These are phyloP conservation scores for Nothobranchius kuhntae DNA, from an alignment of 2,113 vertebrate genomes.

Conservation along the genomic window DNA sequence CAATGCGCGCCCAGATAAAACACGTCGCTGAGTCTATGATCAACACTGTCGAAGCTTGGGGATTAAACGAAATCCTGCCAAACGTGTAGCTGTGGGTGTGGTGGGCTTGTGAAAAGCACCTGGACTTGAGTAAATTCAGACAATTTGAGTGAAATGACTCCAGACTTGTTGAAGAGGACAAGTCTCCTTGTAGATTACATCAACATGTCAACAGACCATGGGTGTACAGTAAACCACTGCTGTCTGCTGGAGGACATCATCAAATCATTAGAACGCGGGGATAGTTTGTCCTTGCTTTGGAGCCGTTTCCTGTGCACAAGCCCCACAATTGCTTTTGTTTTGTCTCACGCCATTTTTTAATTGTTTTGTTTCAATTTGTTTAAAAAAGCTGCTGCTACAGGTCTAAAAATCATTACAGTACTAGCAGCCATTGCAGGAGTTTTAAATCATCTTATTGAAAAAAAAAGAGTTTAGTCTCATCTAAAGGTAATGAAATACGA, in stretches of 20 bases:
- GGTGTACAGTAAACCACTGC: background rate
- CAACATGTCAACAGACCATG: constrained; percentile 22
- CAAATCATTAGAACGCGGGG: no score
- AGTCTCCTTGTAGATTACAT: background rate
- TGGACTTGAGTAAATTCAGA: constrained; percentile 34
- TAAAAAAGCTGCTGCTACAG: no score
- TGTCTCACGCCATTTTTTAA: no score
- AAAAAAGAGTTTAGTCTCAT: no score
- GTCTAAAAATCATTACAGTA: no score
- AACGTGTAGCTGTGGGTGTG: constrained; percentile 47
- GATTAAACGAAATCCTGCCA: constrained; percentile 43
- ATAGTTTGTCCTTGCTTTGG: no score
- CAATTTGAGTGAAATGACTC: constrained; percentile 8
- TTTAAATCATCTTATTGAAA: no score
- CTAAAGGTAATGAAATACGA: no score
- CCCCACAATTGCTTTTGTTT: no score
- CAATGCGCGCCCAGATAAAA: constrained; percentile 22
- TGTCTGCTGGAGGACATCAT: background rate
- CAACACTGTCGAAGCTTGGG: constrained; percentile 20
- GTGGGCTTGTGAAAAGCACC: constrained; percentile 38
- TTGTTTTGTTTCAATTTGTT: no score
- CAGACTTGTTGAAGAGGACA: background rate
- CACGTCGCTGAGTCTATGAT: constrained; percentile 2
- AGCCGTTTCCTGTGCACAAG: no score
- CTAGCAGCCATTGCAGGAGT: no score